Percentiles rank a stretch among this genome's conserved stretches.
phyloP scores from a whole-genome alignment of 2,113 vertebrate genomes.

The Gadus macrocephalus region DNA sequence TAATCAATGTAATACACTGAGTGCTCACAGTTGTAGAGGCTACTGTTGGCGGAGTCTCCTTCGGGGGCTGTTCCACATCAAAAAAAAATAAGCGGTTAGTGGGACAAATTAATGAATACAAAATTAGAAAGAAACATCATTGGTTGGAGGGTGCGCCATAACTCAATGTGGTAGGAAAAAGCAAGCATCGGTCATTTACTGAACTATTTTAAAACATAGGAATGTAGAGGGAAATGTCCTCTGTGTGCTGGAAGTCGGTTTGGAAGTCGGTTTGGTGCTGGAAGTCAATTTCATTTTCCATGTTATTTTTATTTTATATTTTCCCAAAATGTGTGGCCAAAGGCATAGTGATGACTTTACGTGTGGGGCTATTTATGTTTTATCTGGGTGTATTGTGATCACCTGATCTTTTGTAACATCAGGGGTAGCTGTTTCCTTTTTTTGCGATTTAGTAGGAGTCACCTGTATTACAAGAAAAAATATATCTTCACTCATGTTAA shows the following conservation, averaged over 20 bases:
- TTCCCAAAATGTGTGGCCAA: too few relatives aligned
- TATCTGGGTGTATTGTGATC: slow-evolving; percentile 27
- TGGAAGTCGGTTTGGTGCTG: too few relatives aligned
- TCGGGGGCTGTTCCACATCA: slow-evolving; percentile 62
- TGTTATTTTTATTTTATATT: too few relatives aligned
- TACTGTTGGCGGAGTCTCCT: slow-evolving; percentile 55
- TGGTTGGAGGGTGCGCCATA: not conserved
- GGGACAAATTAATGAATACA: slow-evolving; percentile 18
- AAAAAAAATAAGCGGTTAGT: slow-evolving; percentile 46
- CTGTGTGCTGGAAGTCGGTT: too few relatives aligned
- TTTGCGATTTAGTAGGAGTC: slow-evolving; percentile 67
- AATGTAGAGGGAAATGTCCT: too few relatives aligned
- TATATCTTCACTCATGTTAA: slow-evolving; percentile 8
- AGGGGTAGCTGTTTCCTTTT: slow-evolving; percentile 64
- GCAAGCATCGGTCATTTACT: too few relatives aligned
- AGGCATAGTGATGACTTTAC: too few relatives aligned
- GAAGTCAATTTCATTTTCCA: too few relatives aligned
- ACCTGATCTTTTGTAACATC: slow-evolving; percentile 73
- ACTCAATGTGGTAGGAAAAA: too few relatives aligned
- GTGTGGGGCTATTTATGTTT: too few relatives aligned
- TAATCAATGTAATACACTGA: slow-evolving; percentile 5
- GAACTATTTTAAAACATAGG: too few relatives aligned
- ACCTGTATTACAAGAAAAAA: slow-evolving; percentile 56
- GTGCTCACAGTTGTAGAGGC: slow-evolving; percentile 67
- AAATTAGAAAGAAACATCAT: slow-evolving; percentile 8